Conservation (phyloP, 2,888 invertebrate species). For the Xestia rhomboidea region DNA sequence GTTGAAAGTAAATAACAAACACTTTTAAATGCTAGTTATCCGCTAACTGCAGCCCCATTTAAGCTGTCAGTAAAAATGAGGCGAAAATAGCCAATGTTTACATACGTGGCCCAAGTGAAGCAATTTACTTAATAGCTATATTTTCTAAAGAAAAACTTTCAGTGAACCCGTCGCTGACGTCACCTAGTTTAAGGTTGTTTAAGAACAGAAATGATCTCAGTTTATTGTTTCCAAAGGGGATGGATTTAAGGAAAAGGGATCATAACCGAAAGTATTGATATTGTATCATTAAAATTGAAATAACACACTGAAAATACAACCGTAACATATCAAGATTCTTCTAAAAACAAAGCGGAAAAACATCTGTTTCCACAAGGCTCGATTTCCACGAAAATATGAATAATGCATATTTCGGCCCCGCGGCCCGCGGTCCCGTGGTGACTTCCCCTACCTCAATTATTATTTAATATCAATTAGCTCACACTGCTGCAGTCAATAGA, state of each 20-base stretch:
- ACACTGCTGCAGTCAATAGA: slow-evolving; percentile 63
- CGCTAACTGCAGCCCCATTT: slow-evolving; percentile 29
- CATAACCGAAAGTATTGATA: background rate
- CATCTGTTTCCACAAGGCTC: slow-evolving; percentile 69
- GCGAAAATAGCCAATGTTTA: slow-evolving; percentile 38
- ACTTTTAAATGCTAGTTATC: slow-evolving; percentile 11
- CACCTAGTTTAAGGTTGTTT: slow-evolving; percentile 42
- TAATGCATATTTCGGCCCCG: slow-evolving; percentile 66
- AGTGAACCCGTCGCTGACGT: slow-evolving; percentile 44
- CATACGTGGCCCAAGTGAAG: slow-evolving; percentile 33
- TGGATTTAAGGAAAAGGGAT: background rate
- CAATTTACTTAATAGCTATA: slow-evolving; percentile 58
- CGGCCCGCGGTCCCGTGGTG: slow-evolving; percentile 50
- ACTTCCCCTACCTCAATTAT: slow-evolving; percentile 75
- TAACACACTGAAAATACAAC: slow-evolving; percentile 31
- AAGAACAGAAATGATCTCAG: background rate
- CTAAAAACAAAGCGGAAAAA: slow-evolving; percentile 61
- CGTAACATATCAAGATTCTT: slow-evolving; percentile 3
- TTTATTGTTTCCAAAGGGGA: background rate
- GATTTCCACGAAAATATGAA: slow-evolving; percentile 69
- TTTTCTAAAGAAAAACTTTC: slow-evolving; percentile 46
- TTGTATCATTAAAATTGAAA: background rate
- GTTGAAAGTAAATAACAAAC: slow-evolving; percentile 13
- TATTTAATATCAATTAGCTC: slow-evolving; percentile 83
- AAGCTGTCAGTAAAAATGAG: slow-evolving; percentile 26